These are phyloP conservation scores for Malacoctenus gilli DNA, from an alignment of 2,797 vertebrate genomes.

Conservation along the genomic window DNA sequence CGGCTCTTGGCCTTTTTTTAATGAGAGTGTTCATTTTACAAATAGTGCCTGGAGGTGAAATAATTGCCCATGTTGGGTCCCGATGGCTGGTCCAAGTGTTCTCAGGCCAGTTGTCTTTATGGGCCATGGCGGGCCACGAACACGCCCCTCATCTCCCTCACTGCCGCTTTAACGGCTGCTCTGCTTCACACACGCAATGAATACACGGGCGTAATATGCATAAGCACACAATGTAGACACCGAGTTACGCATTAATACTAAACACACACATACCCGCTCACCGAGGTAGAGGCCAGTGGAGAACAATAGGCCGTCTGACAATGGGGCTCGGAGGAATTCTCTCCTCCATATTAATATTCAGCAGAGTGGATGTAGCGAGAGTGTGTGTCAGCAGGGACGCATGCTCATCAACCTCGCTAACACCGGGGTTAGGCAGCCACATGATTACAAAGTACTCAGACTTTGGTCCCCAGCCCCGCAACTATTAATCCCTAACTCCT, in stretches of 20 bases:
- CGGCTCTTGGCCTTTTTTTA: constrained; percentile 62
- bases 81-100: constrained; percentile 65
- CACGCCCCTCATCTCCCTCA: constrained; percentile 62
- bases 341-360: constrained; percentile 77
- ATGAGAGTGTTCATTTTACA: constrained; percentile 78
- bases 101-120: constrained; percentile 73
- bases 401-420: constrained; percentile 77
- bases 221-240: constrained; percentile 67
- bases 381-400: constrained; percentile 73
- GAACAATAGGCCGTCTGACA: constrained; percentile 78
- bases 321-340: constrained; percentile 75
- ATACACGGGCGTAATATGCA: constrained; percentile 70
- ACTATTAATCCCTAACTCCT: constrained; percentile 70
- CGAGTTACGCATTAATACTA: constrained; percentile 59
- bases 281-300: constrained; percentile 64
- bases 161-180: constrained; percentile 67
- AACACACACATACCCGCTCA: constrained; percentile 40
- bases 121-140: constrained; percentile 52
- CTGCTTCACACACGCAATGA: constrained; percentile 51
- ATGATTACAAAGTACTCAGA: constrained; percentile 78
- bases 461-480: constrained; percentile 65
- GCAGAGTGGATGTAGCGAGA: constrained; percentile 65
- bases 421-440: constrained; percentile 71
- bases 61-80: constrained; percentile 71
- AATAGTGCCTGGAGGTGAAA: constrained; percentile 72